Base-by-base conservation (phyloP, 2,797 vertebrate genomes). In the Prionace glauca region DNA sequence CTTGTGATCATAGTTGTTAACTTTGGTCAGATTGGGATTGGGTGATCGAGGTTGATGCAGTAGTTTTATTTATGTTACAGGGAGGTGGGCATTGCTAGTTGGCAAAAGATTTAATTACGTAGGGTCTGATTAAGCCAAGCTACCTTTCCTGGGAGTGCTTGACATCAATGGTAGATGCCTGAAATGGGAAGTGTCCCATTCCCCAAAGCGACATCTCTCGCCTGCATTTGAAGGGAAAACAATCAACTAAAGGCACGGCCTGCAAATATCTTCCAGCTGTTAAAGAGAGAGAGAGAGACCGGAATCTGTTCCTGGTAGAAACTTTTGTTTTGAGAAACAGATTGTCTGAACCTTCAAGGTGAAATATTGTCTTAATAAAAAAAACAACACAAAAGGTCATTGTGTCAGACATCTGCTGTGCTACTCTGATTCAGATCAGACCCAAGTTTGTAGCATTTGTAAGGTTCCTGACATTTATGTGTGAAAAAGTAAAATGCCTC, bases 331-430 rank as follows among this genome's bases (percentile, higher is more conserved):
- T 14, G 50, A 88, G 60, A 62, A 90, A n/a, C 14, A 32, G 50
- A 62, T 36, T 16, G 87, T 32, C 87, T 16, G 62, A 26, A n/a
- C 14, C 29, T 90, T 90, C 87, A 32, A 32, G 50, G 5, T 90
- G 56, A 90, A 65, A 90, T 88, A 60, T n/a, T 90, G 87, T 90
- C 65, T 90, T 62, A 90, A 90, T 90, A 90, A 65, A 90, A 65
- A 90, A 5, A 16, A 60, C 26, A 65, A 62, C 18, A 12, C 65
- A n/a, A 90, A 32, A 90, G 87, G 29, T 65, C 26, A 5, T 20
- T 20, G 56, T 60, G 56, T 90, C 87, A 90, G 60, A 90, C 56
- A 9, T 62, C 16, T 32, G 56, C 56, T n/a, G 14, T 14, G 60
- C 60, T 60, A 90, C 16, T 90, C 56, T 90, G 56, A 90, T 62